phyloP scores from a whole-genome alignment of 2,888 invertebrate species.

The Hirtodrosophila cameraria region DNA sequence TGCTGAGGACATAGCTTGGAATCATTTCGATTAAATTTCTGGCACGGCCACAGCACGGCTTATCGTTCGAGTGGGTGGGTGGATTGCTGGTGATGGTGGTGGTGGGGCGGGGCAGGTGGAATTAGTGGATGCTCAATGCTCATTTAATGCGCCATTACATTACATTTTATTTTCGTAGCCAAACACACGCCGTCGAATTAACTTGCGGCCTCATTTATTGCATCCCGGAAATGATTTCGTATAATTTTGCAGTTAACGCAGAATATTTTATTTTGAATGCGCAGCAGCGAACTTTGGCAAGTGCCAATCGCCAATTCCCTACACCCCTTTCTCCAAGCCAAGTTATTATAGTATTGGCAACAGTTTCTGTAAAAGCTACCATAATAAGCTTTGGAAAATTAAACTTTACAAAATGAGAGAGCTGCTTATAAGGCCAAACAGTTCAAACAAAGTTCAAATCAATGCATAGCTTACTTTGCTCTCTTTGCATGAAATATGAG shows the following conservation, averaged over 20 bases:
- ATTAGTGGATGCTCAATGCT: conserved; percentile 16
- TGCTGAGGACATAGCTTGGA: conserved; percentile 11
- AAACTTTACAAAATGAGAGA: conserved; percentile 4
- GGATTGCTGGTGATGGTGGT: background rate
- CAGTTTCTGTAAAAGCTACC: conserved; percentile 24
- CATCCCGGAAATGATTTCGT: conserved; percentile 60
- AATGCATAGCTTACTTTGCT: background rate
- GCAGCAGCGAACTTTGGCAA: conserved; percentile 2
- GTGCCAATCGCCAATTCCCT: background rate
- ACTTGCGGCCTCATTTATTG: conserved; percentile 62
- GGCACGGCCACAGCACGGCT: conserved; percentile 41
- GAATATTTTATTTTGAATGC: conserved; percentile 44
- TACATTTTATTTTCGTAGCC: conserved; percentile 43
- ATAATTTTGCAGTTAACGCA: conserved; percentile 57
- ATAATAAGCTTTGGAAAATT: conserved; percentile 34
- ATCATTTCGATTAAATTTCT: conserved; percentile 55
- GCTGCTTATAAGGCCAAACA: conserved; percentile 3
- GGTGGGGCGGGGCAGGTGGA: background rate
- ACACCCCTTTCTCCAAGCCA: background rate
- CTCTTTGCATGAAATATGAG: too few species aligned
- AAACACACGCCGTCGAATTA: conserved; percentile 46
- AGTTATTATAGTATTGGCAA: too few species aligned
- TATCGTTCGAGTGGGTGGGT: conserved; percentile 35
- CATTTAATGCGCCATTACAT: conserved; percentile 51
- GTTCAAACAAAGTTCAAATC: conserved; percentile 2